Percentiles rank a stretch among this genome's conserved stretches.
Evolutionary conservation across 1,140 invertebrate genomes (phyloP).

Genomic region (Tenebrio molitor): DNA sequence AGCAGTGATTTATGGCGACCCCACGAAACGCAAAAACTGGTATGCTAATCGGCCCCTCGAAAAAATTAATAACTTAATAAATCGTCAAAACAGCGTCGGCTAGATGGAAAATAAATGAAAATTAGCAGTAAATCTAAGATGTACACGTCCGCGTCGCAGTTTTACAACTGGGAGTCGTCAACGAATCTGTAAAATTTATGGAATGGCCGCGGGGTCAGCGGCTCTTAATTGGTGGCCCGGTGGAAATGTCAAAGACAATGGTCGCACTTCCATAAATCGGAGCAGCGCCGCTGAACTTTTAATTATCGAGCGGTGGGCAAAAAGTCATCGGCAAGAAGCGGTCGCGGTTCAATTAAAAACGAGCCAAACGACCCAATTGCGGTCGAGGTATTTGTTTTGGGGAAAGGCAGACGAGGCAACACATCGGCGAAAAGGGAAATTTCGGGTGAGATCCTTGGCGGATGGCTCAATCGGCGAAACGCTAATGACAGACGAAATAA

Average conservation of each 20-base stretch:
- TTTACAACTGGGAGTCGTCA: no score
- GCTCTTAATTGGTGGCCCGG: constrained; percentile 19
- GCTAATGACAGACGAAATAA: constrained; percentile 15
- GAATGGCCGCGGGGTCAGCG: neutral
- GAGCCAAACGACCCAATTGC: neutral
- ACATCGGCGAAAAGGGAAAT: constrained; percentile 11
- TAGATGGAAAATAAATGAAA: neutral
- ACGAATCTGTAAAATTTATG: no score
- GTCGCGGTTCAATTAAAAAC: constrained; percentile 11
- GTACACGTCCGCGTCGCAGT: no score
- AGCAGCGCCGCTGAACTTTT: neutral
- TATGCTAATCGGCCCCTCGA: no score
- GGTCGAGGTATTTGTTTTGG: neutral
- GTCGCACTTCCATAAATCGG: neutral
- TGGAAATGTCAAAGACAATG: constrained; percentile 17
- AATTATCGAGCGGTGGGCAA: neutral
- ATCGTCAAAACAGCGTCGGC: constrained; percentile 1
- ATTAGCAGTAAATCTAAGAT: no score
- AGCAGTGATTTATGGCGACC: neutral
- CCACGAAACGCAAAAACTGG: neutral
- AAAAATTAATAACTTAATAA: constrained; percentile 34
- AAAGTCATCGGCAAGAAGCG: neutral
- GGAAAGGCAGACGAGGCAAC: no score
- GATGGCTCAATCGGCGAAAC: constrained; percentile 4
- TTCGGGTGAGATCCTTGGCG: constrained; percentile 2